Evolutionary conservation across 1,140 invertebrate species (phyloP).

Genomic region (Protaetia brevitarsis): DNA sequence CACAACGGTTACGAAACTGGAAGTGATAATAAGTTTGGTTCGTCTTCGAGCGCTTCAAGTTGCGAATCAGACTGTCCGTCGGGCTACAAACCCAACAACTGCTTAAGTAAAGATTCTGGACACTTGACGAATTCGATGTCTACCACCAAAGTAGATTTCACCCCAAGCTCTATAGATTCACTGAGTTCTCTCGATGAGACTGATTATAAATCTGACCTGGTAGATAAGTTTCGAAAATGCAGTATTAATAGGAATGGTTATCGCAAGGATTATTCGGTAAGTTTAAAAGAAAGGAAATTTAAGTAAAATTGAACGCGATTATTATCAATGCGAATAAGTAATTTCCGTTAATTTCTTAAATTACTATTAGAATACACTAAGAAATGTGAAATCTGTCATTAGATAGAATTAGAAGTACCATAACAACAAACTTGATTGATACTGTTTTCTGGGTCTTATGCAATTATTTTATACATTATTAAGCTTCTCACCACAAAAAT

Average conservation of each 20-base stretch:
- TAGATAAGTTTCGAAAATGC: slow-evolving; percentile 42
- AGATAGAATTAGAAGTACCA: no score
- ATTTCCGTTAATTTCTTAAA: no score
- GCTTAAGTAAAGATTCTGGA: slow-evolving; percentile 46
- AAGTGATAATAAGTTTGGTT: slow-evolving; percentile 41
- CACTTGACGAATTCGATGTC: slow-evolving; percentile 42
- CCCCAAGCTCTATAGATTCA: slow-evolving; percentile 45
- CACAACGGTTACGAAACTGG: slow-evolving; percentile 35
- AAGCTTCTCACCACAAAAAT: no score
- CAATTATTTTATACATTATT: no score
- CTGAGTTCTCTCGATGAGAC: slow-evolving; percentile 48
- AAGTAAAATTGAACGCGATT: no score
- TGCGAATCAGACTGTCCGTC: slow-evolving; percentile 43
- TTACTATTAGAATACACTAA: no score
- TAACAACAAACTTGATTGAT: no score
- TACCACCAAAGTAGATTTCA: slow-evolving; percentile 44
- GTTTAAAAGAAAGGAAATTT: neutral
- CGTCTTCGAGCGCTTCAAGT: slow-evolving; percentile 46
- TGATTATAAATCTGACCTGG: slow-evolving; percentile 40
- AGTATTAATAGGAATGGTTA: slow-evolving; percentile 35
- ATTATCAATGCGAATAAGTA: no score
- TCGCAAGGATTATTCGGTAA: slow-evolving; percentile 32
- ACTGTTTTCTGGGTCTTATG: no score
- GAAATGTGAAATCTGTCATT: no score
- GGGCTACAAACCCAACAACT: slow-evolving; percentile 30